Evolutionary conservation across 2,888 invertebrate genomes (phyloP).

Genomic region (Acanthosepion lycidas): DNA sequence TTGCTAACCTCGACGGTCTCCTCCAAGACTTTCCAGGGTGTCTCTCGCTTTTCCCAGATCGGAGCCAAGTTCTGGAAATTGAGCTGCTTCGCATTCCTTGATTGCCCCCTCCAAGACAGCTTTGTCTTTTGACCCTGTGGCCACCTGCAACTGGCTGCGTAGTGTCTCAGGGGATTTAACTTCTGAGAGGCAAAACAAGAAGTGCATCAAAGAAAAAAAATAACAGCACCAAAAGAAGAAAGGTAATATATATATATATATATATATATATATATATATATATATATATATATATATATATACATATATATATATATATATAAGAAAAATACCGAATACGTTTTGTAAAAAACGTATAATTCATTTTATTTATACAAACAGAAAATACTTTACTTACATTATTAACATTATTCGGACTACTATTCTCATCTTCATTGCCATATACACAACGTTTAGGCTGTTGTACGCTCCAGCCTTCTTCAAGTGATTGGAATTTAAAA

Average conservation of each 20-base stretch:
- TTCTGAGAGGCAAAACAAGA: neutral
- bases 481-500: no score
- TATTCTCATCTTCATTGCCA: no score
- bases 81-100: neutral
- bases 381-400: no score
- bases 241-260: neutral
- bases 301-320: neutral
- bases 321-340: neutral
- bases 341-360: neutral
- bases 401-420: no score
- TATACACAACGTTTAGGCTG: no score
- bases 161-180: neutral
- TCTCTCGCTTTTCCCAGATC: neutral
- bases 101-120: constrained; percentile 15
- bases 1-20: constrained; percentile 25
- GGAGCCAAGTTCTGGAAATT: constrained; percentile 15
- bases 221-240: neutral
- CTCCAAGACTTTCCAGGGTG: neutral
- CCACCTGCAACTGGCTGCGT: neutral
- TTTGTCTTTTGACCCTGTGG: neutral
- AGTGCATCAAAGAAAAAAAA: neutral
- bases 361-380: no score
- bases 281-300: neutral
- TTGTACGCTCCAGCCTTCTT: no score
- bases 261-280: neutral